These are phyloP conservation scores for Troglohyphantes excavatus DNA, from an alignment of 2,888 invertebrate genomes.

Conservation along the genomic window DNA sequence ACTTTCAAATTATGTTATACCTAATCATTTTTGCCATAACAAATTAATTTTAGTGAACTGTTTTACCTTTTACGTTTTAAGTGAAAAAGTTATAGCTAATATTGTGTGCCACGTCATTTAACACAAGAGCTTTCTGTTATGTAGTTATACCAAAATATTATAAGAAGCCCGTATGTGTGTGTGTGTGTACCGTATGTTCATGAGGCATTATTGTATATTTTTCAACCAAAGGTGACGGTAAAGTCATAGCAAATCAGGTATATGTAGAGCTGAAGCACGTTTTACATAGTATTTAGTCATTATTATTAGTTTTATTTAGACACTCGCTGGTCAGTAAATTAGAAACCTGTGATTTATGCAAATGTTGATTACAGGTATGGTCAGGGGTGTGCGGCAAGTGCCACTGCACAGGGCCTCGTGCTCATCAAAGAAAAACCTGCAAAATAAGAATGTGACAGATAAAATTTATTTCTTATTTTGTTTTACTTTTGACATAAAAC, in stretches of 20 bases:
- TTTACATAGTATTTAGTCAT: conserved; percentile 78
- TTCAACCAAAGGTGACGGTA: conserved; percentile 79
- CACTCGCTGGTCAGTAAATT: too few relatives aligned
- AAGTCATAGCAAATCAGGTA: conserved; percentile 74
- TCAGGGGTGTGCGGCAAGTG: too few relatives aligned
- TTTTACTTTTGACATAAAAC: too few relatives aligned
- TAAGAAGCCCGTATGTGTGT: conserved; percentile 64
- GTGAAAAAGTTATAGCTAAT: conserved; percentile 31
- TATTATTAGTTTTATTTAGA: conserved; percentile 71
- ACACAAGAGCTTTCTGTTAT: conserved; percentile 76
- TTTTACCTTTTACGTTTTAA: not conserved
- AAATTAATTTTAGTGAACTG: not conserved
- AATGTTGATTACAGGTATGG: too few relatives aligned
- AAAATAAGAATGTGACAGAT: too few relatives aligned
- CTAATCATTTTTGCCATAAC: conserved; percentile 2
- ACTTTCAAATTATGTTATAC: not conserved
- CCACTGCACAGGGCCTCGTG: too few relatives aligned
- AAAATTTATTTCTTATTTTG: too few relatives aligned
- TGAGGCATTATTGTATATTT: conserved; percentile 78
- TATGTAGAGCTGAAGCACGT: conserved; percentile 70
- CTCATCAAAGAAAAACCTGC: too few relatives aligned
- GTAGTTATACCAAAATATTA: conserved; percentile 62
- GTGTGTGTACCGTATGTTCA: conserved; percentile 51
- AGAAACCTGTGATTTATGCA: too few relatives aligned
- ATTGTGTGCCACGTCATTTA: conserved; percentile 74